These are phyloP conservation scores for Pseudomyrmex concolor DNA, from an alignment of 1,140 invertebrate genomes.

Conservation along the genomic window DNA sequence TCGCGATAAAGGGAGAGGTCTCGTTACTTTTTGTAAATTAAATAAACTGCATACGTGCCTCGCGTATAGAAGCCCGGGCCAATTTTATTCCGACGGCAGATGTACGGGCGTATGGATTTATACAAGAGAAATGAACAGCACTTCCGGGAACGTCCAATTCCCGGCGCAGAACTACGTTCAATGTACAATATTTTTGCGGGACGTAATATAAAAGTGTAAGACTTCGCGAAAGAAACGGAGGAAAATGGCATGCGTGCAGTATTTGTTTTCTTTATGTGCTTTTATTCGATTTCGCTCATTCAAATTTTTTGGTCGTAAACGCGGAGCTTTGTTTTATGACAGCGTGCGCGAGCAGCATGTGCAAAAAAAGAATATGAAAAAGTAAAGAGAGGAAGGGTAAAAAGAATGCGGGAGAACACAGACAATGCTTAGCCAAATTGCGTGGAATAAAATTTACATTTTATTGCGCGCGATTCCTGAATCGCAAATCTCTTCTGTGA, in stretches of 20 bases:
- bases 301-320: conserved; percentile 42
- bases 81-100: conserved; percentile 55
- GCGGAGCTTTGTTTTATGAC: conserved; percentile 55
- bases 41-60: conserved; percentile 54
- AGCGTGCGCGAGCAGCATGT: conserved; percentile 13
- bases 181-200: conserved; percentile 48
- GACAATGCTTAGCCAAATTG: conserved; percentile 69
- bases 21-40: conserved; percentile 55
- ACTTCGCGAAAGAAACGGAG: background rate
- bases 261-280: conserved; percentile 49
- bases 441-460: conserved; percentile 71
- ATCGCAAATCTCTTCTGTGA: conserved; percentile 29
- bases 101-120: conserved; percentile 51
- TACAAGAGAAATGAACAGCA: conserved; percentile 55
- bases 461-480: conserved; percentile 63
- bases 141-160: conserved; percentile 56
- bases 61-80: conserved; percentile 52
- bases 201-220: conserved; percentile 8
- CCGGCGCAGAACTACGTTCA: conserved; percentile 39
- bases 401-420: conserved; percentile 30
- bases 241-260: background rate
- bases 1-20: conserved; percentile 30
- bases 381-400: background rate
- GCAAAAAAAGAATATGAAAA: conserved; percentile 3
- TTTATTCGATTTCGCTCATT: conserved; percentile 55